Conservation (phyloP, 2,888 invertebrate species). For the Zhengitettix transpicula region DNA sequence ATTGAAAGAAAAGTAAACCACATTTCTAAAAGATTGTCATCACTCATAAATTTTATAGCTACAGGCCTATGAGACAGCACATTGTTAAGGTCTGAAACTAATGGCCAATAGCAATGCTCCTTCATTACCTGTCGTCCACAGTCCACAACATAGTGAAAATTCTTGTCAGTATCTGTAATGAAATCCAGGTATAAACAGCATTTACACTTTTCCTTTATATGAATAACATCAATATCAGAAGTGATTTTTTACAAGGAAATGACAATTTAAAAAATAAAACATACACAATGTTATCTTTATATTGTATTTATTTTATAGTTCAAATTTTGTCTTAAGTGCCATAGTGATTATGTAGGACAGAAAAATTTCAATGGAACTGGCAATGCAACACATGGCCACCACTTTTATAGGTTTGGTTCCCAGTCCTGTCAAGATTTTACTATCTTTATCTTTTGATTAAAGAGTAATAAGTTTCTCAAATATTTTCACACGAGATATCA, state of each 20-base stretch:
- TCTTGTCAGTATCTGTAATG: constrained; percentile 47
- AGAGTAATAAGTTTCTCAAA: too few species aligned
- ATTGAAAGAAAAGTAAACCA: constrained; percentile 90
- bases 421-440: too few species aligned
- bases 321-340: too few species aligned
- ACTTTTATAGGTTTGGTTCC: too few species aligned
- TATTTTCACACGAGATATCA: too few species aligned
- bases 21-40: constrained; percentile 78
- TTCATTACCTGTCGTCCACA: constrained; percentile 87
- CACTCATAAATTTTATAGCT: constrained; percentile 74
- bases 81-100: constrained; percentile 93
- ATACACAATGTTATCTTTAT: too few species aligned
- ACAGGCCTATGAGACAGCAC: constrained; percentile 85
- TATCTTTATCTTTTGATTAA: too few species aligned
- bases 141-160: constrained; percentile 82
- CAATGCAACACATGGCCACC: too few species aligned
- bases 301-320: too few species aligned
- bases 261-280: background rate
- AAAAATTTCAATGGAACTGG: too few species aligned
- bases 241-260: background rate
- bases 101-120: constrained; percentile 96
- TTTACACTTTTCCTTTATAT: background rate
- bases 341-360: too few species aligned
- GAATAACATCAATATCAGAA: background rate
- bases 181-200: background rate